phyloP scores from a whole-genome alignment of 2,113 vertebrate genomes.

The Crotalus tigris region DNA sequence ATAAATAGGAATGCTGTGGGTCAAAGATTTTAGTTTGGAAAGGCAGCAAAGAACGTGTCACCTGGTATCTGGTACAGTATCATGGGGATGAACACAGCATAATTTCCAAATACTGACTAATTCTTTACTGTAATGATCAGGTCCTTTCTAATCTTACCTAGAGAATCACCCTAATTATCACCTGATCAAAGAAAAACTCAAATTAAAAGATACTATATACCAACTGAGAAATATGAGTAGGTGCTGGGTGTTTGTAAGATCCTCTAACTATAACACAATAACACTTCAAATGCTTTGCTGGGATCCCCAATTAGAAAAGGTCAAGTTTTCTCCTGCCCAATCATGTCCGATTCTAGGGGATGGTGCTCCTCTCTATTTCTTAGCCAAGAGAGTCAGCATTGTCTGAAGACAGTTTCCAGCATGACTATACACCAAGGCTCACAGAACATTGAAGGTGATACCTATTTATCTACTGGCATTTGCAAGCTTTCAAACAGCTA shows the following conservation, averaged over 20 bases:
- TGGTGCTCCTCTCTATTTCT: no score
- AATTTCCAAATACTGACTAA: neutral
- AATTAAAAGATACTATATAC: conserved; percentile 13
- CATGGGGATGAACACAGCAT: neutral
- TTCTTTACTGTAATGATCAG: neutral
- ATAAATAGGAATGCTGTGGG: neutral
- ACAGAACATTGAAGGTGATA: neutral
- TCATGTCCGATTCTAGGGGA: neutral
- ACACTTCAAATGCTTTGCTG: neutral
- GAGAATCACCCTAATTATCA: neutral
- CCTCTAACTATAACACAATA: neutral
- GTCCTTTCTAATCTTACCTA: neutral
- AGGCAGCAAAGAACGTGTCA: neutral
- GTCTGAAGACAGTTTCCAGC: neutral
- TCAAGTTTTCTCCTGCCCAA: neutral
- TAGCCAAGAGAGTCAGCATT: no score
- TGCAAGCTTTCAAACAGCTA: neutral
- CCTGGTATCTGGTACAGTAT: no score
- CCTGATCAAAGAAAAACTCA: neutral
- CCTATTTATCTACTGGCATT: neutral
- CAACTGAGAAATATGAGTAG: conserved; percentile 20
- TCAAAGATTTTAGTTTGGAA: neutral
- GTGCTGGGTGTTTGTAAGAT: conserved; percentile 20
- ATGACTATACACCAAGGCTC: neutral
- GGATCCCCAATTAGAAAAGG: neutral